Base-by-base conservation (phyloP, 2,797 vertebrate species). In the Lithobates sylvaticus region DNA sequence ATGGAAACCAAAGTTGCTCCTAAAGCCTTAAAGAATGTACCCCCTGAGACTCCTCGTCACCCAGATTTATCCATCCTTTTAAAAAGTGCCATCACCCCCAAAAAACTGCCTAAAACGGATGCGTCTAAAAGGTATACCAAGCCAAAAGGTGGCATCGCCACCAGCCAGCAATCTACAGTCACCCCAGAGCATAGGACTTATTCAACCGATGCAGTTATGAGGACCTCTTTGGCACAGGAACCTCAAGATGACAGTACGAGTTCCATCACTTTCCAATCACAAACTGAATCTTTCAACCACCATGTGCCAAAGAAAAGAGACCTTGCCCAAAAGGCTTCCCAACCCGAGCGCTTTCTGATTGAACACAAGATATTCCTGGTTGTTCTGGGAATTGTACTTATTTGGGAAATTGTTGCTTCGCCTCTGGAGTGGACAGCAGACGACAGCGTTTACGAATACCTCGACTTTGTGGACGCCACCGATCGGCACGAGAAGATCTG, bases 381-480 rank as follows among this genome's bases (percentile, higher is more conserved):
- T 88, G 88, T 93, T 0, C 91, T 98, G 78, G 91, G 94, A 10
- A 83, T 88, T 0, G 32, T 96, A 8, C 89, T 91, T 0, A 36
- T 96, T 65, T 98, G 96, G 97, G 96, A 96, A 89, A 84, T 90
- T 15, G 44, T 91, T 32, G 87, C 94, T 0, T 90, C 95, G 0
- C 96, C 96, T 6, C 80, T 97, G 8, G 94, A 95, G 23, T 93
- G 94, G 95, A 93, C 92, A 0, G 94, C 93, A 0, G 96, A 97
- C 0, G 97, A 99, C 36, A 95, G 94, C 7, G 90, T 98, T 16
- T 96, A 95, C 0, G 97, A 99, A 54, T 97, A 97, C 73, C 92
- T 99, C 0, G 97, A 98, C 89, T 96, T 94, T 0, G 95, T 97
- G 0, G 97, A 98, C 0, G 95, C 97, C 0, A 93, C 96, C 0